Conservation (phyloP, 2,113 vertebrate genomes). For the Hemichromis elongatus region DNA sequence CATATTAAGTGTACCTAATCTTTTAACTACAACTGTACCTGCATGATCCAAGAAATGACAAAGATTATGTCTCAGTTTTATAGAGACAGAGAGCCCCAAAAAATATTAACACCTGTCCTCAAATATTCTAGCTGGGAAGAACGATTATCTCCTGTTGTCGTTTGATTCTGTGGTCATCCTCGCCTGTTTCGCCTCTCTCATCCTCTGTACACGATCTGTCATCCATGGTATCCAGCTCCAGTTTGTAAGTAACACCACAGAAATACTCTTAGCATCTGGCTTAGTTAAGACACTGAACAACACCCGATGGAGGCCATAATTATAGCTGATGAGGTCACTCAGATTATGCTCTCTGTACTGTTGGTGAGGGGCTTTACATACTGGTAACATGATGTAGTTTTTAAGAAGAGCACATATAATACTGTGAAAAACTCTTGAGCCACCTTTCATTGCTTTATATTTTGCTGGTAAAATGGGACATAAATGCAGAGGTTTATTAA, state of each 20-base stretch:
- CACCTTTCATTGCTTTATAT: neutral
- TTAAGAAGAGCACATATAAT: neutral
- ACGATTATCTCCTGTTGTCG: constrained; percentile 81
- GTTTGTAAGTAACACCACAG: constrained; percentile 73
- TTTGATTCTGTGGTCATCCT: constrained; percentile 86
- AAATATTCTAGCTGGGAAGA: constrained; percentile 77
- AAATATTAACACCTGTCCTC: neutral
- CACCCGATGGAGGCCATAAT: fast-evolving
- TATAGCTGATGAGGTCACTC: neutral
- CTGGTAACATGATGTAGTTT: neutral
- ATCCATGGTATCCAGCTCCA: constrained; percentile 82
- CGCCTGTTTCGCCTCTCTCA: constrained; percentile 81
- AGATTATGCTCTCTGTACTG: neutral
- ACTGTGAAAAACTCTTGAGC: neutral
- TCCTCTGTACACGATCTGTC: constrained; percentile 84
- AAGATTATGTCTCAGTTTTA: neutral
- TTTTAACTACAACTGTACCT: neutral
- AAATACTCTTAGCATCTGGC: neutral
- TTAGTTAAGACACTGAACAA: neutral
- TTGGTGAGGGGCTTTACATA: neutral
- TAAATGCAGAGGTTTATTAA: neutral
- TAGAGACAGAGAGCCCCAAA: neutral
- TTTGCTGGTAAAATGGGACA: fast-evolving
- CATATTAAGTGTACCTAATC: neutral
- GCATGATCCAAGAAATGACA: neutral